Evolutionary conservation across 2,113 vertebrate species (phyloP), one percentile per base, ranked within the genome.

Genomic region (Oncorhynchus clarkii): DNA sequence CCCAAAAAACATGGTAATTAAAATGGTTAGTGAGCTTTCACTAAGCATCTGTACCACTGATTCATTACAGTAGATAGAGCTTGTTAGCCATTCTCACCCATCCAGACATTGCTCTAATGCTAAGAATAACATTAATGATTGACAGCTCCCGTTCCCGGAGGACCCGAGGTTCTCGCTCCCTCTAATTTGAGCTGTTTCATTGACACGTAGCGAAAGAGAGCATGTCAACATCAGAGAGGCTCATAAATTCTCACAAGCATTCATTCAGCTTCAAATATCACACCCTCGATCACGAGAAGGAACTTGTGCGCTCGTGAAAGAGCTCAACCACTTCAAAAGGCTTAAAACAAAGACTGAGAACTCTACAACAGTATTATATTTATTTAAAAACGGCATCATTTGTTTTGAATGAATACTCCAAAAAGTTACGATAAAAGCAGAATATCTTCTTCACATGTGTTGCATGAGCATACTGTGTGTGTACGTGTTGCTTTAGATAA

Each of bases 41-140:
- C n/a, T n/a, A 24, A 62, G 18, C 18, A 24, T 67, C 27, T 39
- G 18, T 39, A 84, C 79, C 76, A 60, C 78, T 83, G 82, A 90
- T 87, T 87, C 85, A 90, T 88, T 85, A 87, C 87, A 83, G 16
- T 54, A 54, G 80, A 80, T 45, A 45, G 39, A 45, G 39, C 54
- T 79, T 74, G 84, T 87, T 83, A 85, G 75, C 51, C 62, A 16
- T 68, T 70, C 57, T 69, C 69, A 4, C 66, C 69, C 70, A 26
- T 22, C 26, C 57, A 74, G 68, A 72, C 22, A 66, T 27, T 39
- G 39, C 39, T 39, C 39, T 2, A 2, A 39, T 67, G 85, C 90
- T 81, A 48, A 76, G 79, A 90, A 92, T 92, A 92, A 87, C 90
- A 85, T 77, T 77, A 2, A 80, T 84, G 89, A 89, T 78, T 89